phyloP scores from a whole-genome alignment of 2,888 invertebrate species.

The Alloscopus bannaensis region DNA sequence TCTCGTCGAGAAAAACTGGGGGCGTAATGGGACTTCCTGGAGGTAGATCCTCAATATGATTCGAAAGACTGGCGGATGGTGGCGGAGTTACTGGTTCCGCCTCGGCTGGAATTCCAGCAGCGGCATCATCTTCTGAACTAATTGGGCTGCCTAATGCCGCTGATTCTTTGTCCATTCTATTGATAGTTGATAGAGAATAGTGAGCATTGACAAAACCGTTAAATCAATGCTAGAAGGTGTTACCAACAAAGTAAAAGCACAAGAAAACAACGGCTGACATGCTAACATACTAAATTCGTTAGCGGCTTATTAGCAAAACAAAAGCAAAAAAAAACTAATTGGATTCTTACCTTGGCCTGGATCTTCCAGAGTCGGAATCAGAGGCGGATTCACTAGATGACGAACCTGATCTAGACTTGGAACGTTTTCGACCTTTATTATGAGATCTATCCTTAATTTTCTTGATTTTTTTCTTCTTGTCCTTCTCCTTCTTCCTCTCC shows the following conservation, averaged over 20 bases:
- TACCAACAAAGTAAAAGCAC: too few species aligned
- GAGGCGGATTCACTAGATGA: conserved; percentile 47
- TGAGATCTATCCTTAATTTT: conserved; percentile 78
- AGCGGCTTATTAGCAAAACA: too few species aligned
- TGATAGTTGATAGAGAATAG: too few species aligned
- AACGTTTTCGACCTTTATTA: conserved; percentile 75
- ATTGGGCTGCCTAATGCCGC: conserved; percentile 68
- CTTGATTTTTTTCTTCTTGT: conserved; percentile 77
- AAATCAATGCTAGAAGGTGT: too few species aligned
- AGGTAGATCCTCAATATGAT: conserved; percentile 16
- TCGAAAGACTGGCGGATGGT: conserved; percentile 40
- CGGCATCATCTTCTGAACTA: conserved; percentile 68
- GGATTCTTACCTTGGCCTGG: conserved; percentile 73
- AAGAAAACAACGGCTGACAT: too few species aligned
- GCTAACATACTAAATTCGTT: too few species aligned
- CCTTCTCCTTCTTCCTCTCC: conserved; percentile 86
- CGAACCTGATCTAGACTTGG: conserved; percentile 58
- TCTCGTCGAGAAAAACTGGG: not conserved
- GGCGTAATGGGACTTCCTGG: not conserved
- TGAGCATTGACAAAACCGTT: too few species aligned
- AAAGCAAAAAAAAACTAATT: too few species aligned
- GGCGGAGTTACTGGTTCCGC: conserved; percentile 38
- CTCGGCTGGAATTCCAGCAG: conserved; percentile 27
- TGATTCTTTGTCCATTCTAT: conserved; percentile 50
- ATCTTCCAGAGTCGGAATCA: conserved; percentile 74